Base-by-base conservation (phyloP, 2,888 invertebrate genomes). In the Oscheius onirici region DNA sequence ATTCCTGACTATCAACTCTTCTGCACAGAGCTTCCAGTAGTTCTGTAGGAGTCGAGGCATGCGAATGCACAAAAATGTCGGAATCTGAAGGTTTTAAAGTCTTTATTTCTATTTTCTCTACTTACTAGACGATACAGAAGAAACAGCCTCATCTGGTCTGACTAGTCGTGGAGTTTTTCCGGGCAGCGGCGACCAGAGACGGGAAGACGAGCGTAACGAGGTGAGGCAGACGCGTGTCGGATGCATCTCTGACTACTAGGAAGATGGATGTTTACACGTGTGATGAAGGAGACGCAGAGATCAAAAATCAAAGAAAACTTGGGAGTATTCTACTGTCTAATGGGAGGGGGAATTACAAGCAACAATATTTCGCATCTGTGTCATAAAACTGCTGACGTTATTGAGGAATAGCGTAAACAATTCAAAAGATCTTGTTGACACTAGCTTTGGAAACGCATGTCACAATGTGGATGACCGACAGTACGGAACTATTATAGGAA, bases 21-120 rank as follows among this genome's bases (percentile, higher is more conserved):
- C 91, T 90, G 0, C 94, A 92, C 92, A 97, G 92, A 0, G 93
- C 94, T 69, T 92, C 90, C 13, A 95, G 90, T n/a, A 96, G 90
- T 15, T 91, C 91, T 3, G 92, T 90, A 0, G 97, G 96, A 0
- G 96, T 96, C 5, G 95, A 94, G 0, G 96, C 95, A 0, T 95
- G 95, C 2, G 95, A 95, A 84, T 95, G 94, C 0, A 93, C 90
- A 88, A 92, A 96, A 10, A 97, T 93, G 0, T 92, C 91, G 83
- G 93, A 91, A 75, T 93, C 95, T 95, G 90, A 17, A 78, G 71
- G 24, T 1, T 8, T 26, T 26, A 55, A 2, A 3, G 22, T 24
- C 17, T 13, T 52, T 52, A 22, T 52, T 5, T 24, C 13, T 5
- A 3, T 3, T 43, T 8, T 8, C 20, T 46, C 8, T 15, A 34